Base-by-base conservation (phyloP, 2,888 invertebrate genomes). In the Phymatocera aterrima region DNA sequence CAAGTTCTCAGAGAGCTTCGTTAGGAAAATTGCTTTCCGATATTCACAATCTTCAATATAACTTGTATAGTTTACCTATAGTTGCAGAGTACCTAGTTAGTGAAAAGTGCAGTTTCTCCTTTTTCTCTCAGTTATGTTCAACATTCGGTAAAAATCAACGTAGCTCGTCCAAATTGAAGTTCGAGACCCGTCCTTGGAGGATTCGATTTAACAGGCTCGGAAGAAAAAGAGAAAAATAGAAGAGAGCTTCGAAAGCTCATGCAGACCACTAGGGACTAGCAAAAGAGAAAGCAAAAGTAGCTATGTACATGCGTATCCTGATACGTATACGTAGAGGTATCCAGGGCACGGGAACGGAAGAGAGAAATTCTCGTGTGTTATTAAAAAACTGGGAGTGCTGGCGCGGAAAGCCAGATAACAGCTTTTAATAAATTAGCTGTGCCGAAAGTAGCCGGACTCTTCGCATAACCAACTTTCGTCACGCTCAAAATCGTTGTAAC, bases 261-360 rank as follows among this genome's bases (percentile, higher is more conserved):
- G 64, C 15, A 51, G 8, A 51, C 15, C 1, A 5, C 4, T 51
- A 18, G 64, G 18, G 18, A 64, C 31, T 21, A 34, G 28, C 24
- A 78, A 81, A 48, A 65, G 54, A 65, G 61, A 31, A 37, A 54
- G 31, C 15, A 15, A 37, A 65, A 48, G 54, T 24, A 57, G 31
- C 46, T 74, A 79, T 28, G 15, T 54, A 64, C 43, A 40, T 40
- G 46, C 64, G 80, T 65, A 61, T n/a, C n/a, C n/a, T n/a, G n/a
- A n/a, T n/a, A n/a, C n/a, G n/a, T n/a, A n/a, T n/a, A n/a, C 57
- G 70, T 68, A 77, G 78, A 51, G 60, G 21, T 77, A 48, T 78
- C 48, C 77, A 65, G 75, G 78, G 60, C 54, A 24, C 78, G 80
- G 78, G 74, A 80, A 82, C 79, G 75, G 81, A 82, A 82, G 82